Base-by-base conservation (phyloP, 2,113 vertebrate genomes). In the Platycercus adscitus region DNA sequence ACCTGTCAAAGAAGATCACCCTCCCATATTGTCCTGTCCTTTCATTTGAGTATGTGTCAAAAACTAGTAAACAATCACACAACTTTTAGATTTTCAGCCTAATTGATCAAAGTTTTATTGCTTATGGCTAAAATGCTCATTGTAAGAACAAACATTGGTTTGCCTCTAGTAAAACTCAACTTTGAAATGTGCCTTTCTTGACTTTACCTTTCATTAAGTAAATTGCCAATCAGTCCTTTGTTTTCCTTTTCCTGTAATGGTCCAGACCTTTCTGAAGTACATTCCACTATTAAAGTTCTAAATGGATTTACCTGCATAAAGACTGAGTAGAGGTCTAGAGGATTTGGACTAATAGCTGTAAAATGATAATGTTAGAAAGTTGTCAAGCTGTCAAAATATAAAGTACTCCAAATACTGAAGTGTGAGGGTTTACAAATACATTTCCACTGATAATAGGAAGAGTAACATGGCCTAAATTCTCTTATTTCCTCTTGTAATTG, bases 351-450 rank as follows among this genome's bases (percentile, higher is more conserved):
- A 86, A 91, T 24, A 93, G 71, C 55, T 88, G 93, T 81, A 97
- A 97, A 8, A 4, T 20, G 76, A 95, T 93, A 71, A 93, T 15
- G 69, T 68, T 86, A 94, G 80, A 95, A 96, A 96, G 60, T 71
- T 93, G 93, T 86, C 88, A 81, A 76, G 55, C 39, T 88, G 76
- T 94, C 93, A 95, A 96, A 97, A 90, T 11, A 61, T 52, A 69
- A 91, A 96, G 52, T 65, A 90, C 37, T 94, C 85, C 89, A 76
- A 91, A 84, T 29, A 56, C 26, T 66, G 3, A 94, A 90, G 64
- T 26, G 71, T 91, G 72, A 88, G 68, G 13, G 24, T 49, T 92
- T 81, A 88, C 35, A 37, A 64, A 52, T 90, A 91, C 68, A 55
- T 90, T 97, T 91, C 79, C 85, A 86, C 35, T 64, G 50, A 68